These are phyloP conservation scores for Morinoia aosen DNA, from an alignment of 2,888 invertebrate genomes.

Conservation along the genomic window DNA sequence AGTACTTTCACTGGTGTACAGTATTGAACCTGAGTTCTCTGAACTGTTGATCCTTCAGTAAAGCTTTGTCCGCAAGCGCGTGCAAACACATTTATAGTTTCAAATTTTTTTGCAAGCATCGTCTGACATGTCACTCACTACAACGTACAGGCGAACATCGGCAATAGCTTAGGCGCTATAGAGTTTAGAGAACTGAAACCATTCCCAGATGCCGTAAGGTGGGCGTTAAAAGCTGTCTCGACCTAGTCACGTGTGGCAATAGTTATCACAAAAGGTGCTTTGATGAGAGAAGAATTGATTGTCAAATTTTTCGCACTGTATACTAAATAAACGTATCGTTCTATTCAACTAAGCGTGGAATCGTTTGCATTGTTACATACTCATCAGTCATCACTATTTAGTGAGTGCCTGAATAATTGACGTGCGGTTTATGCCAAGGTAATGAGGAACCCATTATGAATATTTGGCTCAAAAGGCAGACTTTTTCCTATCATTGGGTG, in stretches of 20 bases:
- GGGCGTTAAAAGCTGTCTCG: too few species aligned
- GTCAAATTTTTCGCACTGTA: background rate
- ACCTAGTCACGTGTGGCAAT: too few species aligned
- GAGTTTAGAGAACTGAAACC: background rate
- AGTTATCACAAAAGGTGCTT: too few species aligned
- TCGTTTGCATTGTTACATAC: background rate
- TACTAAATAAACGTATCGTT: background rate
- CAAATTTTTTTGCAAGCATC: background rate
- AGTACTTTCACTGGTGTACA: background rate
- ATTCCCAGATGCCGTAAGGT: too few species aligned
- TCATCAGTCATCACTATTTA: background rate
- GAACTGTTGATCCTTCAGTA: background rate
- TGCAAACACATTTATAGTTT: background rate
- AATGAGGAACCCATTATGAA: background rate
- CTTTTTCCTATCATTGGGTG: background rate
- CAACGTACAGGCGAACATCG: background rate
- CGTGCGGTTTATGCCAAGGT: background rate
- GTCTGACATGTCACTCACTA: background rate
- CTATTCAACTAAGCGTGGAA: background rate
- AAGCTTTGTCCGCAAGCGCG: too few species aligned
- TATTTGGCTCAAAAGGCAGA: background rate
- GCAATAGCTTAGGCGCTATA: background rate
- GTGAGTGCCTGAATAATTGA: background rate
- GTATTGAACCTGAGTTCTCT: background rate
- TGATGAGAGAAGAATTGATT: too few species aligned